These are phyloP conservation scores for Temnothorax ravouxi DNA, from an alignment of 2,888 invertebrate species.

Conservation along the genomic window DNA sequence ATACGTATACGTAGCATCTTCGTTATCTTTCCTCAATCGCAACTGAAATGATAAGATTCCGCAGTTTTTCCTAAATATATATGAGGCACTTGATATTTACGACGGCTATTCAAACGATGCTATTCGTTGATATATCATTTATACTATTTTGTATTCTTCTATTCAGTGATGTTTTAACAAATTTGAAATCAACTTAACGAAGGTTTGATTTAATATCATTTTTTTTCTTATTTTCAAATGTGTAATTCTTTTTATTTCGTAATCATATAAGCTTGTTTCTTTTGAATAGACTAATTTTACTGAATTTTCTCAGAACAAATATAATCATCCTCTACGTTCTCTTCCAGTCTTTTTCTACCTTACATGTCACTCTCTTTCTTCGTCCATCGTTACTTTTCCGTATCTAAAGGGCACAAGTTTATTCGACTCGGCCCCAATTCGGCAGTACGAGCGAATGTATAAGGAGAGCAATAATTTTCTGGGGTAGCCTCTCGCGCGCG, in stretches of 20 bases:
- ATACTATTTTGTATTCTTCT: not conserved
- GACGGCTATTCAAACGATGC: not conserved
- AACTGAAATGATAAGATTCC: constrained; percentile 24
- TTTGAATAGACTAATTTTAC: not conserved
- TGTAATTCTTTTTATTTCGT: not conserved
- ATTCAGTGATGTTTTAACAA: not conserved
- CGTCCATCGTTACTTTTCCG: constrained; percentile 25
- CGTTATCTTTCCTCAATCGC: constrained; percentile 20
- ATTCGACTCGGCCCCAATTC: constrained; percentile 79
- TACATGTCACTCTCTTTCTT: not conserved
- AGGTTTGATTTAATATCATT: not conserved
- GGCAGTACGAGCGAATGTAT: constrained; percentile 81
- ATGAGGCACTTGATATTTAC: constrained; percentile 25
- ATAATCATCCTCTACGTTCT: not conserved
- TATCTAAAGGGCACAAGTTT: constrained; percentile 72
- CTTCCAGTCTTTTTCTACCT: not conserved
- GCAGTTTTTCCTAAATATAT: constrained; percentile 8
- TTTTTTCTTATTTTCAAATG: not conserved
- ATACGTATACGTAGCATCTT: constrained; percentile 8
- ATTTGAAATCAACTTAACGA: not conserved
- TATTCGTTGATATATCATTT: not conserved
- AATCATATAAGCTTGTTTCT: not conserved
- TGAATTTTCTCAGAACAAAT: not conserved
- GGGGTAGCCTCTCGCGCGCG: constrained; percentile 64
- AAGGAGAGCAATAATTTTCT: constrained; percentile 85